These are phyloP conservation scores for Marronus borbonicus DNA, from an alignment of 2,888 invertebrate genomes.

Conservation along the genomic window DNA sequence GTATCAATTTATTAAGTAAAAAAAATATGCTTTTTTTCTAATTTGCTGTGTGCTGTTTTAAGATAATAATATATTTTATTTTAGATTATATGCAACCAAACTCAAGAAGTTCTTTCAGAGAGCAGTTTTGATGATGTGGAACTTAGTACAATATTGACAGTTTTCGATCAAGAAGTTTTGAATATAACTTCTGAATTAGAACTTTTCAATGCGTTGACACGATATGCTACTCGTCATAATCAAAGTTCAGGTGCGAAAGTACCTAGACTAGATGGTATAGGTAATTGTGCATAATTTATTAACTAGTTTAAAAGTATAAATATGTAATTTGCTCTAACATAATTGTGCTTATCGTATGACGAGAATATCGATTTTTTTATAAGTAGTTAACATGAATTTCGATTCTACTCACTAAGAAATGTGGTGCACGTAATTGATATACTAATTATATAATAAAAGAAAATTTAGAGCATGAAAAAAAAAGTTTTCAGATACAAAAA, in stretches of 20 bases:
- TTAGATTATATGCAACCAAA: constrained; percentile 84
- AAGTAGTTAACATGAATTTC: background rate
- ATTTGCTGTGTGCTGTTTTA: background rate
- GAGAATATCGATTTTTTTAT: background rate
- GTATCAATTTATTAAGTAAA: background rate
- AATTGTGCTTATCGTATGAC: constrained; percentile 37
- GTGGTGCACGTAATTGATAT: no score
- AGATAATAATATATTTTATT: constrained; percentile 56
- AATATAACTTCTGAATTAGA: constrained; percentile 84
- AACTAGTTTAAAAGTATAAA: constrained; percentile 57
- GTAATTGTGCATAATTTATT: constrained; percentile 66
- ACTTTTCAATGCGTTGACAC: constrained; percentile 82
- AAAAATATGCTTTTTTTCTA: background rate
- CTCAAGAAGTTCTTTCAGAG: constrained; percentile 82
- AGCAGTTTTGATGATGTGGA: constrained; percentile 86
- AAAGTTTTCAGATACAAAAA: no score
- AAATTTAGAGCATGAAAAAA: no score
- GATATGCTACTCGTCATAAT: constrained; percentile 77
- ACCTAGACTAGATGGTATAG: constrained; percentile 69
- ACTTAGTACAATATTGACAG: constrained; percentile 80
- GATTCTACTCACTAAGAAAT: no score
- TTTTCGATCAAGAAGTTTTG: constrained; percentile 83
- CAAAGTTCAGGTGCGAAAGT: constrained; percentile 71
- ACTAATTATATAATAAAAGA: no score
- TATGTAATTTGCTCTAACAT: constrained; percentile 40